Evolutionary conservation across 1,140 invertebrate genomes (phyloP).

Genomic region (Dysdera silvatica): DNA sequence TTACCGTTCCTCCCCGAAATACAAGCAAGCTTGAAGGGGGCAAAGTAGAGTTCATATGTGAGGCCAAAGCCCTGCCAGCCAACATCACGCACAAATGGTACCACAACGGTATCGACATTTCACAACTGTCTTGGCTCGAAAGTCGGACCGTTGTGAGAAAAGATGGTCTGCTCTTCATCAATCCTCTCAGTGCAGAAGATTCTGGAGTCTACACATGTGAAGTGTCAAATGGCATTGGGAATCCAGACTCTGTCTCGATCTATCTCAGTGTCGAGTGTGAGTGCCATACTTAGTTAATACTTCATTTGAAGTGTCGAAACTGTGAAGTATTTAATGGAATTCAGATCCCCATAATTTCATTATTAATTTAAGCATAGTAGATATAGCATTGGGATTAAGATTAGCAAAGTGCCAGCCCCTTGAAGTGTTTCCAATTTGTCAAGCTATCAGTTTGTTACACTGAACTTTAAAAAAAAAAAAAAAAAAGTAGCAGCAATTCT

Average conservation of each 20-base stretch:
- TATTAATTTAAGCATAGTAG: too few relatives aligned
- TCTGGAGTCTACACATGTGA: slow-evolving; percentile 90
- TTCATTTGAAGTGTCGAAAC: too few relatives aligned
- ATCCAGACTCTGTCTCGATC: slow-evolving; percentile 84
- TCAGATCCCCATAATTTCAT: too few relatives aligned
- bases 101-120: slow-evolving; percentile 33
- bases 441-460: background rate
- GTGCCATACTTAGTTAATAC: slow-evolving; percentile 39
- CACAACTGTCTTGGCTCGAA: slow-evolving; percentile 54
- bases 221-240: slow-evolving; percentile 90
- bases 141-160: slow-evolving; percentile 69
- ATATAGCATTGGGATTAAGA: too few relatives aligned
- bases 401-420: too few relatives aligned
- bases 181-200: slow-evolving; percentile 85
- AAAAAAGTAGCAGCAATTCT: too few relatives aligned
- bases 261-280: slow-evolving; percentile 95
- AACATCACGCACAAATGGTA: slow-evolving; percentile 89
- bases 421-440: background rate
- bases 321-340: too few relatives aligned
- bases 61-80: slow-evolving; percentile 84
- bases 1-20: slow-evolving; percentile 81
- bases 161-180: slow-evolving; percentile 79
- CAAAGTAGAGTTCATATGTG: slow-evolving; percentile 84
- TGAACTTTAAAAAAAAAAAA: background rate
- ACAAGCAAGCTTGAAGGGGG: slow-evolving; percentile 89